phyloP scores from a whole-genome alignment of 2,113 vertebrate genomes.

The Otocyon megalotis region DNA sequence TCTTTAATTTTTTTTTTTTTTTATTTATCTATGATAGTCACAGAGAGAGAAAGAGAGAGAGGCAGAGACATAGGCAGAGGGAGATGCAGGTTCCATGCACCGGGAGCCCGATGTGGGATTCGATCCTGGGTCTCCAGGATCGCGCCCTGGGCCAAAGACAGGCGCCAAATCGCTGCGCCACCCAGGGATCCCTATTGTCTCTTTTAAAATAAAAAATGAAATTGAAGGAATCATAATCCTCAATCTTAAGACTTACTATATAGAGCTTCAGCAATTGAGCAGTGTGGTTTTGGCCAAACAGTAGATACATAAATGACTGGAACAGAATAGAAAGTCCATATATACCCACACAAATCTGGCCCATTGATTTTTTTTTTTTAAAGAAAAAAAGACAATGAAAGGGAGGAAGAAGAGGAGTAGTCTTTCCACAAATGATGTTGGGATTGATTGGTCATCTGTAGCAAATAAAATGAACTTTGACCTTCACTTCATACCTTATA shows the following conservation, averaged over 20 bases:
- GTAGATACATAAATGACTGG: background rate
- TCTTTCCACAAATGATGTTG: background rate
- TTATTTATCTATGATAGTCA: too few species aligned
- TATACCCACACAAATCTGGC: background rate
- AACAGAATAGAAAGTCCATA: background rate
- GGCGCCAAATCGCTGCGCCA: too few species aligned
- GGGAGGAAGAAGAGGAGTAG: background rate
- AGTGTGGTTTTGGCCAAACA: background rate
- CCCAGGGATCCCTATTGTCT: too few species aligned
- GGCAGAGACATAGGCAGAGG: too few species aligned
- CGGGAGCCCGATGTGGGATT: too few species aligned
- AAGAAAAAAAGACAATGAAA: background rate
- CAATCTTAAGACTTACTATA: background rate
- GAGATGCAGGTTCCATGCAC: too few species aligned
- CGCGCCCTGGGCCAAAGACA: too few species aligned
- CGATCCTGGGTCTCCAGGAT: too few species aligned
- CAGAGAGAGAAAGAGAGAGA: too few species aligned
- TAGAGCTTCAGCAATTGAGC: background rate
- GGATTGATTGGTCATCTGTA: background rate
- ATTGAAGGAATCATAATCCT: background rate
- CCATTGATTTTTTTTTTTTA: background rate
- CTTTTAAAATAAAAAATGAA: constrained; percentile 28
- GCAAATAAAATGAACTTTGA: background rate
- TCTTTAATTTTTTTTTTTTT: too few species aligned
- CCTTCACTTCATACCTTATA: background rate